Conservation (phyloP, 92 coral and sea anemone species). For the Scolanthus callimorphus region DNA sequence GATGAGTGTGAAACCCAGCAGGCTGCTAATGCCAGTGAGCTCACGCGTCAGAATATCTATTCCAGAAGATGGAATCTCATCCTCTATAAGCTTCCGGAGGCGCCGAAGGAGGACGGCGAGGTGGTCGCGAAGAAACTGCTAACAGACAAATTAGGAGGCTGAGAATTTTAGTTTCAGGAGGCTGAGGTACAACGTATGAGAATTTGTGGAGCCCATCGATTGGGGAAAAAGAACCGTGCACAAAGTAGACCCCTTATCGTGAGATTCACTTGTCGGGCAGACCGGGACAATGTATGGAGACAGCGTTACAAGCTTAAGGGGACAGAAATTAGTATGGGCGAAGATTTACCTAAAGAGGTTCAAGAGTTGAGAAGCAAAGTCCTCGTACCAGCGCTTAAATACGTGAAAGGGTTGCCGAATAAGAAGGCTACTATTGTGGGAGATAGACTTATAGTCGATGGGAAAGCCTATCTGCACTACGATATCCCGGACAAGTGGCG, state of each 20-base stretch:
- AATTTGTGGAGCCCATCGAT: neutral
- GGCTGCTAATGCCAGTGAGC: neutral
- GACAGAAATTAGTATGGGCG: neutral
- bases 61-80: neutral
- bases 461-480: neutral
- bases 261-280: neutral
- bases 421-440: neutral
- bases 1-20: neutral
- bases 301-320: neutral
- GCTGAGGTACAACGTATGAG: neutral
- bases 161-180: neutral
- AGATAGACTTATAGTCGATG: neutral
- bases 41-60: neutral
- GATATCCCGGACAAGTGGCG: neutral
- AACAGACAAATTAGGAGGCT: neutral
- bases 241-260: neutral
- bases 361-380: neutral
- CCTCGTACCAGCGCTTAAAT: neutral
- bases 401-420: neutral
- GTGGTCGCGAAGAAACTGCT: neutral
- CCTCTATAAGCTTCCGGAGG: neutral
- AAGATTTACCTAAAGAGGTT: neutral
- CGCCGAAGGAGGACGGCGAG: neutral
- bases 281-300: neutral
- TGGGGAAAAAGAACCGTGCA: neutral